These are phyloP conservation scores for Dorcus parallelipipedus DNA, from an alignment of 2,888 invertebrate genomes.

Conservation along the genomic window DNA sequence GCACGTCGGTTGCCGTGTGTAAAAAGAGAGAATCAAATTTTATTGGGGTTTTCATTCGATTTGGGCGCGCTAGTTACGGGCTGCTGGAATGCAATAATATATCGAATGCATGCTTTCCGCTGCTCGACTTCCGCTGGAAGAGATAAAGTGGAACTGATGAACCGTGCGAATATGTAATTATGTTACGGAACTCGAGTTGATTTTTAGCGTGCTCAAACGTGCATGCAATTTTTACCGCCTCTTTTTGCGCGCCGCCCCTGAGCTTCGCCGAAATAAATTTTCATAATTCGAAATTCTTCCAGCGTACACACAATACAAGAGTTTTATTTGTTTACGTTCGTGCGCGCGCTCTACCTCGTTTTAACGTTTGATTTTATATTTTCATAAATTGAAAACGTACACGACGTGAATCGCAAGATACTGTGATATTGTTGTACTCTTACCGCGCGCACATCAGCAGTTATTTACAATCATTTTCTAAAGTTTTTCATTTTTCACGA, in stretches of 20 bases:
- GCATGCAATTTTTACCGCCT: conserved; percentile 22
- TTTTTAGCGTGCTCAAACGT: conserved; percentile 25
- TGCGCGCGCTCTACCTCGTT: too few relatives aligned
- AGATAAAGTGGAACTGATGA: conserved; percentile 27
- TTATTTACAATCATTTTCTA: too few relatives aligned
- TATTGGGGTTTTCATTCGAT: conserved; percentile 11
- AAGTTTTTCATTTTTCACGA: too few relatives aligned
- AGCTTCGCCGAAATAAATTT: not conserved
- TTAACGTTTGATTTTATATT: too few relatives aligned
- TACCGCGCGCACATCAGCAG: too few relatives aligned
- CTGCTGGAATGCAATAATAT: conserved; percentile 24
- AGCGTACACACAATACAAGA: too few relatives aligned
- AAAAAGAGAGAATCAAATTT: conserved; percentile 6
- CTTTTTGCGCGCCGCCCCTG: not conserved
- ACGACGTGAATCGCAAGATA: too few relatives aligned
- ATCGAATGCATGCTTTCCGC: conserved; percentile 22
- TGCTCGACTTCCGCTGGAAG: conserved; percentile 23
- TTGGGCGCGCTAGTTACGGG: conserved; percentile 3
- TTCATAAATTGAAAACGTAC: too few relatives aligned
- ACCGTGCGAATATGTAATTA: conserved; percentile 25
- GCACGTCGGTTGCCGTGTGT: not conserved
- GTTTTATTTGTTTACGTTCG: too few relatives aligned
- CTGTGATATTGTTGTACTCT: too few relatives aligned
- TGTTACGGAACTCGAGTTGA: conserved; percentile 25
- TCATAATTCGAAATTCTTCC: too few relatives aligned